Evolutionary conservation across 2,113 vertebrate genomes (phyloP).

Genomic region (Dromiciops gliroides): DNA sequence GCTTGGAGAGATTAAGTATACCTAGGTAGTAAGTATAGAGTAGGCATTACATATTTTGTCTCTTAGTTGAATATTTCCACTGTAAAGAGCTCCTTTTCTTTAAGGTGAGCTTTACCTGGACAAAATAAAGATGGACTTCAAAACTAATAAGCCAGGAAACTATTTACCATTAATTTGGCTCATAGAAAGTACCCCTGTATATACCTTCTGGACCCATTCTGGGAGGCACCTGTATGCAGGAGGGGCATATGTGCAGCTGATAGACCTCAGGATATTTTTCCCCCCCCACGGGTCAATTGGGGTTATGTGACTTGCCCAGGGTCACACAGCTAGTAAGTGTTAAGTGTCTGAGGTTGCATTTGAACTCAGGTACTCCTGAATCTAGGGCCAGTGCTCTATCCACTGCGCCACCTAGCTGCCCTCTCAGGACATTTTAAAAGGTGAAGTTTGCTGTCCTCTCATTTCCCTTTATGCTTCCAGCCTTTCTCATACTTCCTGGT

Average conservation of each 20-base stretch:
- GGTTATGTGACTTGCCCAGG: too few species aligned
- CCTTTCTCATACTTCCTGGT: neutral
- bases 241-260: neutral
- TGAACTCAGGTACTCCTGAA: too few species aligned
- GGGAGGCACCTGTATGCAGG: neutral
- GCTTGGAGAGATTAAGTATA: neutral
- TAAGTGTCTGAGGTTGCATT: too few species aligned
- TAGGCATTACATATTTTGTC: neutral
- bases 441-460: neutral
- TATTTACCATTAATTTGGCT: neutral
- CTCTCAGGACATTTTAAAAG: neutral
- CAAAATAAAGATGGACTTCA: neutral
- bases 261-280: neutral
- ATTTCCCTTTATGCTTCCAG: neutral
- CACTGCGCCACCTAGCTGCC: too few species aligned
- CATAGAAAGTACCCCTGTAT: neutral
- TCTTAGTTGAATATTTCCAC: neutral
- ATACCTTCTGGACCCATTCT: neutral
- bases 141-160: neutral
- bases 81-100: neutral
- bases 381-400: too few species aligned
- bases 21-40: neutral
- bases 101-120: neutral
- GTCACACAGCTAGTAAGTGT: too few species aligned
- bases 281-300: too few species aligned